phyloP scores from a whole-genome alignment of 2,797 vertebrate species.

The Gobio occitaniae region DNA sequence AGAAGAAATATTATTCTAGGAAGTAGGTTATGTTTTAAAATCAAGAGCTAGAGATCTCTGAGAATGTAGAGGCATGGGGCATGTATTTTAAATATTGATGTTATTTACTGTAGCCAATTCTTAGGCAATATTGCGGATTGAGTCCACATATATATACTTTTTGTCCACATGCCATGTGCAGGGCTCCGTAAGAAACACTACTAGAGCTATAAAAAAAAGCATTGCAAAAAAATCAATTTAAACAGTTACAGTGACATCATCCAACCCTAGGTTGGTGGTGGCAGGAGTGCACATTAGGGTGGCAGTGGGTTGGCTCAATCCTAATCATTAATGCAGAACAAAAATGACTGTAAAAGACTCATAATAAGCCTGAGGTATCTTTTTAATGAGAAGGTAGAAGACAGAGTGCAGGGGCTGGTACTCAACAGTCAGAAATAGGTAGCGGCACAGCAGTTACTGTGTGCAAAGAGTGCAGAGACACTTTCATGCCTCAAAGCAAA shows the following conservation, averaged over 20 bases:
- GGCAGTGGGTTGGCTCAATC: background rate
- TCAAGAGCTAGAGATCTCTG: background rate
- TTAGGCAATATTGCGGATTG: background rate
- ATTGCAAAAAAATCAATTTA: background rate
- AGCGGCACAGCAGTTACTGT: conserved; percentile 1
- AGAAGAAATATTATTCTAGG: background rate
- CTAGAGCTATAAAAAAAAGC: background rate
- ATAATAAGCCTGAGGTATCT: conserved; percentile 35
- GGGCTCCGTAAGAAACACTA: background rate
- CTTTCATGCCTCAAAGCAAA: conserved; percentile 32
- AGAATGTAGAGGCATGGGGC: background rate
- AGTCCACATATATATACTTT: no score
- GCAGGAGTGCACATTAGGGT: background rate
- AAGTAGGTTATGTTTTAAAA: conserved; percentile 25
- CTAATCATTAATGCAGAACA: conserved; percentile 21
- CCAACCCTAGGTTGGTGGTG: background rate
- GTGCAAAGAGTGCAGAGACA: conserved; percentile 13
- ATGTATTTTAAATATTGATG: background rate
- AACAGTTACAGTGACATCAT: background rate
- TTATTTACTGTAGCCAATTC: background rate
- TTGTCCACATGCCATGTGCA: no score
- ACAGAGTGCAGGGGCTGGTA: conserved; percentile 18
- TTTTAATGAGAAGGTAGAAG: conserved; percentile 45
- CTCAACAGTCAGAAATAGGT: background rate
- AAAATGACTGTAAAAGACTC: conserved; percentile 34